Evolutionary conservation across 2,888 invertebrate genomes (phyloP).

Genomic region (Apamea sordens): DNA sequence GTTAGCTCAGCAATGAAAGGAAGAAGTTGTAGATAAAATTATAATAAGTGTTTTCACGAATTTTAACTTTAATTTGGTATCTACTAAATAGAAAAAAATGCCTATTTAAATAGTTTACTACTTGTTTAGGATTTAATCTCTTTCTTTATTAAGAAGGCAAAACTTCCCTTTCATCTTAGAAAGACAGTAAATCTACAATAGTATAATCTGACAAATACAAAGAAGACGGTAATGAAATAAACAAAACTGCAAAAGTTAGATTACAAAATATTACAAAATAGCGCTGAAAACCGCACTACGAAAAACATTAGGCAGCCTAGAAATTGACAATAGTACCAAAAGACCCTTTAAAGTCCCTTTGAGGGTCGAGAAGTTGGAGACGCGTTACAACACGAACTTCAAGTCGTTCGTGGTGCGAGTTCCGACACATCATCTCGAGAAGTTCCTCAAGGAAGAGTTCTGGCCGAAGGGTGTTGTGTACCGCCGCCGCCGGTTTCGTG

Average conservation of each 20-base stretch:
- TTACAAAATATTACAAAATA: constrained; percentile 19
- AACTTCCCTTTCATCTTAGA: background rate
- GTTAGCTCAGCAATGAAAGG: no score
- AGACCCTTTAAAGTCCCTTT: no score
- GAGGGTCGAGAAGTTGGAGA: no score
- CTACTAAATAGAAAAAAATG: background rate
- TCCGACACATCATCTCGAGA: no score
- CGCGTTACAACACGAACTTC: no score
- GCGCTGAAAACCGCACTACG: constrained; percentile 1
- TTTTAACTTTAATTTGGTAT: background rate
- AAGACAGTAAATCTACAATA: background rate
- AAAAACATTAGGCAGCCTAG: background rate
- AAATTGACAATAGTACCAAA: background rate
- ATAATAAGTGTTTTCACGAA: background rate
- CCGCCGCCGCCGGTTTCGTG: no score
- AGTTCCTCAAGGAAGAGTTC: no score
- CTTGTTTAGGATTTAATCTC: background rate
- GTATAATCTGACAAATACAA: constrained; percentile 1
- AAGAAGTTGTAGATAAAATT: background rate
- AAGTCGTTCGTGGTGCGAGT: no score
- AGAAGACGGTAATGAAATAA: background rate
- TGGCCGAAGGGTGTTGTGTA: no score
- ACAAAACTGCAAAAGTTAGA: background rate
- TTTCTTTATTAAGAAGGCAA: background rate
- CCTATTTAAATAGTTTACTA: background rate